phyloP scores from a whole-genome alignment of 1,140 invertebrate species.

The Olivierus martensii region DNA sequence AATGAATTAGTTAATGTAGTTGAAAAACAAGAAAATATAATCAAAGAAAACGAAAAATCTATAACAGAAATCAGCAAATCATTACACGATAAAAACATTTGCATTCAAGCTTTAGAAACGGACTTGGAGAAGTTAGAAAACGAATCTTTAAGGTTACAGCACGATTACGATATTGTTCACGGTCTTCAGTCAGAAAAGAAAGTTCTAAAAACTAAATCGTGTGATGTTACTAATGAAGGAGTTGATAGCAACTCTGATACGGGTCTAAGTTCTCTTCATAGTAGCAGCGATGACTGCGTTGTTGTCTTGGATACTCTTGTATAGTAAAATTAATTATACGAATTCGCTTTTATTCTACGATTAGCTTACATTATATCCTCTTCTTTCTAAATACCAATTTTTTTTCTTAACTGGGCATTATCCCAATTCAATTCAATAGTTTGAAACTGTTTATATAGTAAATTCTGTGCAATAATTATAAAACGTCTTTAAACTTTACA shows the following conservation, averaged over 20 bases:
- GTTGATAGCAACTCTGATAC: constrained; percentile 42
- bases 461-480: too few species aligned
- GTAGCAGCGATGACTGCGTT: constrained; percentile 33
- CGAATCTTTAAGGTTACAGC: constrained; percentile 25
- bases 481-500: too few species aligned
- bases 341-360: too few species aligned
- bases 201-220: neutral
- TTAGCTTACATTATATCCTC: too few species aligned
- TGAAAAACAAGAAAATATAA: constrained; percentile 17
- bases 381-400: too few species aligned
- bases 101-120: constrained; percentile 44
- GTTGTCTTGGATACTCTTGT: constrained; percentile 38
- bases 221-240: constrained; percentile 21
- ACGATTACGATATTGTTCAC: constrained; percentile 13
- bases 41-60: constrained; percentile 44
- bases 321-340: constrained; percentile 13
- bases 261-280: constrained; percentile 39
- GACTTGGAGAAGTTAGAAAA: constrained; percentile 47
- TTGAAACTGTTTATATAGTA: too few species aligned
- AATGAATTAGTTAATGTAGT: too few species aligned
- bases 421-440: too few species aligned
- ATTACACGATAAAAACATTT: constrained; percentile 43
- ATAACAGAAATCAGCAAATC: constrained; percentile 45
- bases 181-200: constrained; percentile 2
- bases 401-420: too few species aligned